Base-by-base conservation (phyloP, 2,797 vertebrate genomes). In the Clarias laeviceps region DNA sequence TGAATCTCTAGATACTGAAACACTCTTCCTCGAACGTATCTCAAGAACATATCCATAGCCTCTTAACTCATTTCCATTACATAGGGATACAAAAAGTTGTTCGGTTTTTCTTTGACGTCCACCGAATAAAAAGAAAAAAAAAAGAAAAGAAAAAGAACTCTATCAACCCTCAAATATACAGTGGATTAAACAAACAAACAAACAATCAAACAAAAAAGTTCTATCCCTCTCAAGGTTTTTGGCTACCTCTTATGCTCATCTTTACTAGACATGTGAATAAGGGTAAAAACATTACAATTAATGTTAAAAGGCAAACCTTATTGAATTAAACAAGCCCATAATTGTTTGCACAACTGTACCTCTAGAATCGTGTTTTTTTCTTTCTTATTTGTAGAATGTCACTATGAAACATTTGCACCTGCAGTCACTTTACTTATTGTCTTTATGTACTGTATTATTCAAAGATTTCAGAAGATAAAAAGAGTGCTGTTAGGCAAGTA, bases 271-370 rank as follows among this genome's bases (percentile, higher is more conserved):
- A 96, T 92, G 96, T 97, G 96, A 97, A 97, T 95, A 92, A 97
- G 94, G 96, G 96, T 95, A 94, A 90, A 97, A 97, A 97, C 94
- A 97, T 95, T 96, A 97, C 95, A 97, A 94, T 96, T 96, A 96
- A 96, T 97, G 97, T 98, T 98, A 98, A 98, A 96, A 99, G 97
- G 97, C 97, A 98, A 98, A 97, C 95, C 91, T 94, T 95, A 95
- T 95, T 96, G 95, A 95, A 95, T 95, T 92, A 93, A 94, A 95
- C 94, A 92, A 94, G 86, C 91, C 90, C 88, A 73, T 34, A 79
- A 85, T 79, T 93, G 92, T 94, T 95, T 95, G 96, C 93, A 89
- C 93, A 94, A 90, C 88, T 94, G 90, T 91, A 91, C 82, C 83
- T 87, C 45, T 85, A 81, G 82, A 54, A 84, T 84, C 85, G 82